These are phyloP conservation scores for Characodon lateralis DNA, from an alignment of 2,797 vertebrate genomes.

Conservation along the genomic window DNA sequence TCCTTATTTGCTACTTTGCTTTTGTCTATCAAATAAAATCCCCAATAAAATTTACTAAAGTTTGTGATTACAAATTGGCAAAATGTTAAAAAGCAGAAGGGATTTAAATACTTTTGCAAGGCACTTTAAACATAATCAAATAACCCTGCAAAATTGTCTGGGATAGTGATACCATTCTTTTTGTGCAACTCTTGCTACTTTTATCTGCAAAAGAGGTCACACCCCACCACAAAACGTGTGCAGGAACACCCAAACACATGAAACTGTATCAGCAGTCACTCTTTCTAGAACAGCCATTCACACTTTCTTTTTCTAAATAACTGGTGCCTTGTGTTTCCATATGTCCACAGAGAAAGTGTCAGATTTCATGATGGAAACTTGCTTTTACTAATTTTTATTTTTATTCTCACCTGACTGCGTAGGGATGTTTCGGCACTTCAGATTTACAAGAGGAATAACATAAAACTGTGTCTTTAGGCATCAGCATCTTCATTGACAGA, in stretches of 20 bases:
- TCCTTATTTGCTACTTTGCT: not conserved
- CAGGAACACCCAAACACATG: constrained; percentile 1
- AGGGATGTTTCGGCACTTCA: not conserved
- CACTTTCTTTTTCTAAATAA: not conserved
- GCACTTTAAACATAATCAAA: not conserved
- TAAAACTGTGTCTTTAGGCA: not conserved
- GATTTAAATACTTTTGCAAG: not conserved
- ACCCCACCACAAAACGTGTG: not conserved
- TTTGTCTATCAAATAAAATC: not conserved
- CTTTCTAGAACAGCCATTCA: not conserved
- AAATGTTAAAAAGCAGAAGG: not conserved
- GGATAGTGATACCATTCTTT: not conserved
- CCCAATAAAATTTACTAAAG: not conserved
- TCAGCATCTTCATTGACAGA: not conserved
- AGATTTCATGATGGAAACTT: not conserved
- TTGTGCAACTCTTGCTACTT: not conserved
- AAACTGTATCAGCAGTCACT: not conserved
- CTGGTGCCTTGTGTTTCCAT: not conserved
- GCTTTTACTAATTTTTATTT: not conserved
- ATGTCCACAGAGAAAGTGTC: not conserved
- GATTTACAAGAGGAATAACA: not conserved
- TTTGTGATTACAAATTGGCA: not conserved
- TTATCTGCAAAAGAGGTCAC: not conserved
- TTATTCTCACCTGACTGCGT: not conserved
- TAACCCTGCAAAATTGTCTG: not conserved